Percentiles rank a stretch among this genome's conserved stretches.
These are phyloP conservation scores for Gymnothorax javanicus DNA, from an alignment of 2,797 vertebrate genomes.

Conservation along the genomic window DNA sequence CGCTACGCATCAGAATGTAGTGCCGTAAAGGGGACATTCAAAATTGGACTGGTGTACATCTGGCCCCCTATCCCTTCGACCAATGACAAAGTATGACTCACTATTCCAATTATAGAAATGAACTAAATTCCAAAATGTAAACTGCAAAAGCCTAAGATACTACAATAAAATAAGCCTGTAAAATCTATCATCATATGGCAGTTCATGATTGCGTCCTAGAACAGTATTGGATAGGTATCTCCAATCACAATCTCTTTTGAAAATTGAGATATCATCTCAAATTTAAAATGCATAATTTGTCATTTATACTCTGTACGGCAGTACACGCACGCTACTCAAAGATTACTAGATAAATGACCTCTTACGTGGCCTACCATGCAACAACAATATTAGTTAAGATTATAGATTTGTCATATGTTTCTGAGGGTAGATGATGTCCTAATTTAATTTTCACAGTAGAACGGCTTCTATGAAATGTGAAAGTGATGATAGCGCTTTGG, in stretches of 20 bases:
- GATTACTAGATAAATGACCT: slow-evolving; percentile 5
- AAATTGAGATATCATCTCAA: background rate
- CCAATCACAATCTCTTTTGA: background rate
- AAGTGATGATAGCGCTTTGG: background rate
- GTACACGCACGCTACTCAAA: background rate
- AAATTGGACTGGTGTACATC: background rate
- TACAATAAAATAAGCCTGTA: background rate
- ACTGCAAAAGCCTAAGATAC: background rate
- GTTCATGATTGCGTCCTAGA: background rate
- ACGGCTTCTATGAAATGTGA: background rate
- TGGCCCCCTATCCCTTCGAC: background rate
- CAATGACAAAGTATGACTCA: background rate
- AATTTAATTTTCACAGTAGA: background rate
- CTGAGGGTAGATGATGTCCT: background rate
- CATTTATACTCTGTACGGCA: background rate
- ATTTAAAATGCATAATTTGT: background rate
- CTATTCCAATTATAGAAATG: background rate
- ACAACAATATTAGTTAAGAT: background rate
- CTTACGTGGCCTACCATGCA: background rate
- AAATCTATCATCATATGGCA: background rate
- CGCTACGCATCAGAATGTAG: background rate
- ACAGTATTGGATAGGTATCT: background rate
- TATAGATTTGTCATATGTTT: background rate
- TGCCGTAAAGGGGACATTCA: background rate
- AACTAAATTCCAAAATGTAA: background rate